A percentile compares a stretch with the other conserved stretches of the same genome.
These are phyloP conservation scores for Drosophila seguyi DNA, from an alignment of 1,140 invertebrate genomes.

Conservation along the genomic window DNA sequence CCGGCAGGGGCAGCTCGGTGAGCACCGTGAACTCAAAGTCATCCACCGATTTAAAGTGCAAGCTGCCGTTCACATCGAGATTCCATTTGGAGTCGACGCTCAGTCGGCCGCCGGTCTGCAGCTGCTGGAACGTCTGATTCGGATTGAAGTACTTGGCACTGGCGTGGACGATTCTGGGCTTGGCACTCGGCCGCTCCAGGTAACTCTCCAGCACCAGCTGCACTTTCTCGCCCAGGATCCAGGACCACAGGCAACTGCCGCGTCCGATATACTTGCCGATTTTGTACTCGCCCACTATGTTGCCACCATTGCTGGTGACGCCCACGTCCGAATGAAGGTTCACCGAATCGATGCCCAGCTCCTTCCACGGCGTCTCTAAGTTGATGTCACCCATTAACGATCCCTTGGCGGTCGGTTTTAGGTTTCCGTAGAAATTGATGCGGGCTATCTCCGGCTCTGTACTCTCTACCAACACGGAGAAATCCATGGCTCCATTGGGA, in stretches of 20 bases:
- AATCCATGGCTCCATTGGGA: conserved; percentile 60
- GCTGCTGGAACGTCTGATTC: conserved; percentile 83
- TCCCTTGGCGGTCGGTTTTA: conserved; percentile 39
- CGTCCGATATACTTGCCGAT: conserved; percentile 68
- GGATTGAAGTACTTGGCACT: conserved; percentile 86
- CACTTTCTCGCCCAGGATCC: conserved; percentile 85
- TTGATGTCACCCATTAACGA: conserved; percentile 57
- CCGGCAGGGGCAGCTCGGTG: conserved; percentile 59
- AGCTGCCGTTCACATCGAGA: conserved; percentile 85
- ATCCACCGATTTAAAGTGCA: conserved; percentile 59
- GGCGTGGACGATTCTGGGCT: conserved; percentile 63
- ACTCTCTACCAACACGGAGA: conserved; percentile 73
- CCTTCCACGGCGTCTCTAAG: conserved; percentile 77
- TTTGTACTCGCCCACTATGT: conserved; percentile 64
- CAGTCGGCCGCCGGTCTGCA: conserved; percentile 86
- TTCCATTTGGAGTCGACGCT: conserved; percentile 86
- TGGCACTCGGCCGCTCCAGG: conserved; percentile 71
- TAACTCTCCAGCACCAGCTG: conserved; percentile 80
- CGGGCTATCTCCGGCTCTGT: conserved; percentile 69
- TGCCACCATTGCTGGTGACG: conserved; percentile 36
- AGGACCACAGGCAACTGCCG: conserved; percentile 74
- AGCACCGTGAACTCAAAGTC: conserved; percentile 60
- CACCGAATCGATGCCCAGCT: conserved; percentile 73
- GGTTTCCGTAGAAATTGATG: conserved; percentile 69
- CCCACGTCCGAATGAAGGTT: conserved; percentile 64